Evolutionary conservation across 2,888 invertebrate species (phyloP), one percentile per base, ranked within the genome.

Genomic region (Conistra vaccinii): DNA sequence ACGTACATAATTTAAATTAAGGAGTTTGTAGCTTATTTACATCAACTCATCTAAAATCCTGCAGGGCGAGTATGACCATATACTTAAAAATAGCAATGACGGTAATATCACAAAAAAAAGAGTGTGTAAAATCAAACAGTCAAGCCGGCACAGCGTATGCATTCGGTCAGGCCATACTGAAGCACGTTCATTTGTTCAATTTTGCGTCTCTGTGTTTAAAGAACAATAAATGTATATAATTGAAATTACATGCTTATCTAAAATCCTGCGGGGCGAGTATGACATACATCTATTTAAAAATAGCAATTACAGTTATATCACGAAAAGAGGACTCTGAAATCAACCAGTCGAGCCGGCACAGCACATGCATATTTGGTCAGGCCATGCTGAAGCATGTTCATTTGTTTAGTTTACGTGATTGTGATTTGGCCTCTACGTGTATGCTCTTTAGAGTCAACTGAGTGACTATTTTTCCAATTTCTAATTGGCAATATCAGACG

Each of bases 181-280:
- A 39, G 9, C n/a, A 62, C 17, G 9, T 39, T 9, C 5, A 10
- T 39, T 61, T n/a, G 9, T 10, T n/a, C 5, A 9, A 2, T 61
- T 35, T 35, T 3, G 3, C 14, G 10, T 26, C 26, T 26, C 20
- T 17, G 20, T 32, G 20, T 23, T 32, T 32, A 32, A 32, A n/a
- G n/a, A n/a, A n/a, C n/a, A n/a, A n/a, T n/a, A n/a, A 4, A 35
- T 35, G 32, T 35, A 35, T 6, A 35, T 35, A 35, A 35, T 35
- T 35, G 35, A 35, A 35, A 35, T 35, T 35, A 23, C 6, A 63
- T 39, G 45, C 23, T 57, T 48, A 12, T 79, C 83, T 76, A 72
- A 83, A 80, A 82, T 63, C 62, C 53, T 83, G 51, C 69, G 80
- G 83, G 48, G 80, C 76, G 42, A 83, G 80, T 84, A 80, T 69